A percentile compares a stretch with the other conserved stretches of the same genome.
These are phyloP conservation scores for Ciconia nigra DNA, from an alignment of 2,797 vertebrate genomes.

Conservation along the genomic window DNA sequence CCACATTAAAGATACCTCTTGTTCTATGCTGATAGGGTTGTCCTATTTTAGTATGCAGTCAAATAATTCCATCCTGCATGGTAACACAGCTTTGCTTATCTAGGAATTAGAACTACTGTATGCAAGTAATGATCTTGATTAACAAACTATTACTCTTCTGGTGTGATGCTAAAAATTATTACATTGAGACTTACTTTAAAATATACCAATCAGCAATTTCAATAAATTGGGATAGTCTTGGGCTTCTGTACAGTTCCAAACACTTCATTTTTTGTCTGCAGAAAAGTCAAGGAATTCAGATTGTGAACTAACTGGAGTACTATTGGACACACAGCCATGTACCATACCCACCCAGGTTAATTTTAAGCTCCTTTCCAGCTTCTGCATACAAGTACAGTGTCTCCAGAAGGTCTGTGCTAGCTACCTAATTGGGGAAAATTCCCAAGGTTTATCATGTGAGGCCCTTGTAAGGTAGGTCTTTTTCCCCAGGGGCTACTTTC, in stretches of 20 bases:
- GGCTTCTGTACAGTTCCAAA: neutral
- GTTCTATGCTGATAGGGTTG: neutral
- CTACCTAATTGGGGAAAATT: neutral
- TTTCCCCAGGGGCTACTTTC: neutral
- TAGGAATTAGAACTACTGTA: neutral
- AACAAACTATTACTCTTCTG: neutral
- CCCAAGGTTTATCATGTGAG: neutral
- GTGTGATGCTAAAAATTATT: neutral
- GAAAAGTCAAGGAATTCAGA: neutral
- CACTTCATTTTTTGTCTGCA: neutral
- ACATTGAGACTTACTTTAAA: neutral
- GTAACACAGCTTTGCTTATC: neutral
- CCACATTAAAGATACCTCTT: neutral
- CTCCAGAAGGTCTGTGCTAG: neutral
- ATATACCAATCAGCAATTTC: neutral
- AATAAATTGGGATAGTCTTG: neutral
- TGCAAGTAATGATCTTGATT: neutral
- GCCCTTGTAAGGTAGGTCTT: neutral
- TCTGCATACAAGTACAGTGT: neutral
- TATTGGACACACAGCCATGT: neutral
- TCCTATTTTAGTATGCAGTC: neutral
- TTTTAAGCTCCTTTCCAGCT: neutral
- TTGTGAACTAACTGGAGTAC: neutral
- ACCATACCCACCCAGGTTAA: neutral
- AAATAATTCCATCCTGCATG: neutral